Conservation (phyloP, 2,113 vertebrate species). For the Apistogramma diplotaenia region DNA sequence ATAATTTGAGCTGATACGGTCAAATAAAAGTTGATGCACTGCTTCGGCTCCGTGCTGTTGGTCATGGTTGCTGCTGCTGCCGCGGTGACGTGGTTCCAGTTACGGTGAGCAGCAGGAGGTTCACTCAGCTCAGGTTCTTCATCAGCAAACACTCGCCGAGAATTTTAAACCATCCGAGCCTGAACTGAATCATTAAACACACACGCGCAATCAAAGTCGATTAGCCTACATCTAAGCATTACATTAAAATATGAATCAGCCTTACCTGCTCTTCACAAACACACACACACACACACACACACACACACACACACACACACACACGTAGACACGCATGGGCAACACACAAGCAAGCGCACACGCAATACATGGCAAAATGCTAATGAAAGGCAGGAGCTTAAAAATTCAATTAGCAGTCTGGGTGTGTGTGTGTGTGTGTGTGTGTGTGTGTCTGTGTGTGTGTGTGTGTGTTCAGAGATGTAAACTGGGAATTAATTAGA, state of each 20-base stretch:
- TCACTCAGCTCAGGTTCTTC: neutral
- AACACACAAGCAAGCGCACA: constrained; percentile 4
- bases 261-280: neutral
- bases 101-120: neutral
- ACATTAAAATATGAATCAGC: constrained; percentile 17
- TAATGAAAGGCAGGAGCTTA: constrained; percentile 48
- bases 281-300: neutral
- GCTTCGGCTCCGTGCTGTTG: neutral
- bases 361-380: constrained; percentile 52
- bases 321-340: neutral
- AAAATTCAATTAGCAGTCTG: constrained; percentile 46
- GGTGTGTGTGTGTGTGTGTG: neutral
- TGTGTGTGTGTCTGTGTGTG: no score
- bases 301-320: neutral
- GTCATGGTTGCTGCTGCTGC: neutral
- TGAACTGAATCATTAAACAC: neutral
- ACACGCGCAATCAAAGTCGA: neutral
- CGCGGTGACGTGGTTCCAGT: neutral
- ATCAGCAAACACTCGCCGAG: neutral
- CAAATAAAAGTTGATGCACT: neutral
- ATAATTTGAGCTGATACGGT: neutral
- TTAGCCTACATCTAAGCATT: neutral
- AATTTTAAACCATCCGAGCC: neutral
- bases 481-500: constrained; percentile 58
- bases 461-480: neutral